Percentiles rank a stretch among this genome's conserved stretches.
phyloP scores from a whole-genome alignment of 35 echinoderm and acorn worm genomes.

The Hemicentrotus pulcherrimus region DNA sequence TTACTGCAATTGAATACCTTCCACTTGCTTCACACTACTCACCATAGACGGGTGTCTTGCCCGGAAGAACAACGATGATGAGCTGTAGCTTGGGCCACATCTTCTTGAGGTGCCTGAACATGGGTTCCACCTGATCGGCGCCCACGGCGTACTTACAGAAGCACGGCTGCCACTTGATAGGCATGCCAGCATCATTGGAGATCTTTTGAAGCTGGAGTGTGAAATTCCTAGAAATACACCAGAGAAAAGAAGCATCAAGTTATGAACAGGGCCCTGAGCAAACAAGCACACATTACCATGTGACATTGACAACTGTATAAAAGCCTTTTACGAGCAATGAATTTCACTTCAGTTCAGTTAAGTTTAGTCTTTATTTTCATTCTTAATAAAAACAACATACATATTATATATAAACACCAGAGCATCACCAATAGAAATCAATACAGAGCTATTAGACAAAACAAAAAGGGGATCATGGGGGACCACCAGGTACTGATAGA shows the following conservation, averaged over 20 bases:
- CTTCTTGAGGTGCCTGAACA: conserved; percentile 96
- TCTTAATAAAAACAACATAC: no score
- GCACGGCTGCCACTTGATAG: conserved; percentile 91
- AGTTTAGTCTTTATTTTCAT: no score
- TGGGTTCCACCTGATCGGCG: conserved; percentile 98
- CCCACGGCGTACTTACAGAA: conserved; percentile 99
- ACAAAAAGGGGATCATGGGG: no score
- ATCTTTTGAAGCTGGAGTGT: conserved; percentile 98
- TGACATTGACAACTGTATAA: not conserved
- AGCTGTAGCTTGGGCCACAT: conserved; percentile 92
- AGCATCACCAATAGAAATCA: no score
- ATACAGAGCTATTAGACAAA: no score
- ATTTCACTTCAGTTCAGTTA: no score
- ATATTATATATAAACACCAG: no score
- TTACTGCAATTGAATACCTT: no score
- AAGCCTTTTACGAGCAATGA: not conserved
- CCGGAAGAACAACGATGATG: conserved; percentile 95
- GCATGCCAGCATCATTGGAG: conserved; percentile 99
- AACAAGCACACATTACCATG: not conserved
- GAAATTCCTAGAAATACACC: conserved; percentile 73
- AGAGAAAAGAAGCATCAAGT: not conserved
- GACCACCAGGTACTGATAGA: no score
- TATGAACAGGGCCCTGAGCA: no score
- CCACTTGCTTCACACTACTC: conserved; percentile 2
- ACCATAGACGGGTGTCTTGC: conserved; percentile 99